Conservation (phyloP, 2,888 invertebrate genomes). For the Boloria selene region DNA sequence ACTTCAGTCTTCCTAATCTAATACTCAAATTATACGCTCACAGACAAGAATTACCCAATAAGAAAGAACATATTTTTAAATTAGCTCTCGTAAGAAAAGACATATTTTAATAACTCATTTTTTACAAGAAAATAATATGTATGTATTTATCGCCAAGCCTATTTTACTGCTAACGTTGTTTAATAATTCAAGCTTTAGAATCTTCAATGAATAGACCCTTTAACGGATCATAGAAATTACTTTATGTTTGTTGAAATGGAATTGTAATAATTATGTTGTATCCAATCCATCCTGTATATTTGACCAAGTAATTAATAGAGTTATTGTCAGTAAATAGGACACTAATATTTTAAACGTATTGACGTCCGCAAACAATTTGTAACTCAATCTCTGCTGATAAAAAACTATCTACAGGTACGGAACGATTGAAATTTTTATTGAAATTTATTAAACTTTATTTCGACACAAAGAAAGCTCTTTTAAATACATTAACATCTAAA, state of each 20-base stretch:
- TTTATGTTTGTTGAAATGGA: neutral
- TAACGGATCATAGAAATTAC: slow-evolving; percentile 20
- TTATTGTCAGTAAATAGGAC: neutral
- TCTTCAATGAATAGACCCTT: slow-evolving; percentile 6
- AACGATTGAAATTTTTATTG: too few species aligned
- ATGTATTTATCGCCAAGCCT: slow-evolving; percentile 19
- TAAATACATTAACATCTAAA: too few species aligned
- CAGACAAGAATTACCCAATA: neutral
- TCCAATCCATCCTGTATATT: slow-evolving; percentile 1
- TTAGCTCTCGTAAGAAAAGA: too few species aligned
- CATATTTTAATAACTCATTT: neutral
- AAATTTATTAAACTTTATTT: too few species aligned
- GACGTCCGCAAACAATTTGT: too few species aligned
- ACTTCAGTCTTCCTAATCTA: slow-evolving; percentile 17
- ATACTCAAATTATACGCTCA: slow-evolving; percentile 6
- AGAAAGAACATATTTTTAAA: too few species aligned
- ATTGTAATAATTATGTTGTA: neutral
- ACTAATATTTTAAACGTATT: too few species aligned
- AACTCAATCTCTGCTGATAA: too few species aligned
- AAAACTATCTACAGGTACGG: too few species aligned
- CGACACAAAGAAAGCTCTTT: too few species aligned
- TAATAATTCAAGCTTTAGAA: slow-evolving; percentile 27
- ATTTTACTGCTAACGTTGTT: slow-evolving; percentile 28
- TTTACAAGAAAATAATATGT: slow-evolving; percentile 16
- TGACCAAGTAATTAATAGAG: neutral